phyloP scores from a whole-genome alignment of 1,140 invertebrate genomes.

The Eupristina koningsbergeri region DNA sequence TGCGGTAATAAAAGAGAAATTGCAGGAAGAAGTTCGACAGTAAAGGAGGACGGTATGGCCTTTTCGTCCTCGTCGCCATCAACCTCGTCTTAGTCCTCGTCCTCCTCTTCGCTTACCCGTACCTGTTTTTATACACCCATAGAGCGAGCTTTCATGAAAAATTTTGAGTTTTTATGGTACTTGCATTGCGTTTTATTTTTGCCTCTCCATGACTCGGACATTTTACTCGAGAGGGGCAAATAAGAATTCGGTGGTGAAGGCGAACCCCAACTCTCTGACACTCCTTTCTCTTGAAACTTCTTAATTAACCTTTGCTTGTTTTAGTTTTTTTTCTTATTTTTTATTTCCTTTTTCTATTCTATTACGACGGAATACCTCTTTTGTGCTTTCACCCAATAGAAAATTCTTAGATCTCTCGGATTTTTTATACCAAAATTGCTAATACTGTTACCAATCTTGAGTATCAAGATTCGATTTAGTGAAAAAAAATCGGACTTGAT shows the following conservation, averaged over 20 bases:
- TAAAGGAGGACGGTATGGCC: slow-evolving; percentile 36
- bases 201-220: background rate
- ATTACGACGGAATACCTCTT: no score
- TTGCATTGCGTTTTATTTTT: slow-evolving; percentile 46
- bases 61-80: background rate
- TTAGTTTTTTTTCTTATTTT: background rate
- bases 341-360: no score
- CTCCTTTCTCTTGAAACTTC: background rate
- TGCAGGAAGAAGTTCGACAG: slow-evolving; percentile 46
- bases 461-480: no score
- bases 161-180: slow-evolving; percentile 51
- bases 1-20: slow-evolving; percentile 52
- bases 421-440: no score
- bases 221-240: slow-evolving; percentile 17
- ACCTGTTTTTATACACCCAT: background rate
- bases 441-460: no score
- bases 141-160: slow-evolving; percentile 39
- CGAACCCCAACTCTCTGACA: background rate
- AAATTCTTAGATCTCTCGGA: no score
- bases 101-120: background rate
- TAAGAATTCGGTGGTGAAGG: slow-evolving; percentile 14
- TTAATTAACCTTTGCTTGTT: slow-evolving; percentile 24
- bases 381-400: no score
- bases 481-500: no score
- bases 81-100: background rate